phyloP scores from a whole-genome alignment of 2,888 invertebrate genomes.

The Macrosiphum euphorbiae region DNA sequence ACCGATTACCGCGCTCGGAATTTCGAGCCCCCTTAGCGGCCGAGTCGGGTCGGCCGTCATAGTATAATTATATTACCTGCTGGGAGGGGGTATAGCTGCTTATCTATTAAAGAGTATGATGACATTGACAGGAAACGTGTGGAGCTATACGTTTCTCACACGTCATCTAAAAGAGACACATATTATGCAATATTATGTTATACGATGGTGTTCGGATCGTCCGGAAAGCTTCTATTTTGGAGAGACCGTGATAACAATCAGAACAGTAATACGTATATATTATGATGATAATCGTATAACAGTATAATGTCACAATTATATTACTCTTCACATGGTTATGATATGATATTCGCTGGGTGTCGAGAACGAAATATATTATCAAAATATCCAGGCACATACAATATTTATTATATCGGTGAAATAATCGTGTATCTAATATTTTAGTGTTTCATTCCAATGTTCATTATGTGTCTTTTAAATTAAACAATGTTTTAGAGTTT shows the following conservation, averaged over 20 bases:
- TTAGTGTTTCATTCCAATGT: not conserved
- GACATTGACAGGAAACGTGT: not conserved
- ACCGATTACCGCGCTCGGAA: too few relatives aligned
- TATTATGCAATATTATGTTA: not conserved
- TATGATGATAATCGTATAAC: not conserved
- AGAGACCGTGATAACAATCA: not conserved
- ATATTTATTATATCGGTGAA: not conserved
- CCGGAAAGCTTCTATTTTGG: too few relatives aligned
- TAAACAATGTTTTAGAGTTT: not conserved
- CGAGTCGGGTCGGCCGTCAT: too few relatives aligned
- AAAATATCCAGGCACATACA: not conserved
- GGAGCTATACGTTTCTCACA: not conserved
- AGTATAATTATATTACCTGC: too few relatives aligned
- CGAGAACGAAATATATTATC: not conserved
- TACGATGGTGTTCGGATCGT: not conserved
- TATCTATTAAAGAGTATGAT: not conserved
- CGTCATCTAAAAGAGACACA: not conserved
- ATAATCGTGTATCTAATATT: not conserved
- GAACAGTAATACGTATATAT: not conserved
- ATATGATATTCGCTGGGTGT: not conserved
- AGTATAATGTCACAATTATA: not conserved
- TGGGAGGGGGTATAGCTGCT: not conserved
- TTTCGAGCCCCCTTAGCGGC: too few relatives aligned
- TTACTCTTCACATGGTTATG: not conserved
- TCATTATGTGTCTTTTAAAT: not conserved